These are phyloP conservation scores for Tragelaphus buxtoni DNA, from an alignment of 2,113 vertebrate species.

Conservation along the genomic window DNA sequence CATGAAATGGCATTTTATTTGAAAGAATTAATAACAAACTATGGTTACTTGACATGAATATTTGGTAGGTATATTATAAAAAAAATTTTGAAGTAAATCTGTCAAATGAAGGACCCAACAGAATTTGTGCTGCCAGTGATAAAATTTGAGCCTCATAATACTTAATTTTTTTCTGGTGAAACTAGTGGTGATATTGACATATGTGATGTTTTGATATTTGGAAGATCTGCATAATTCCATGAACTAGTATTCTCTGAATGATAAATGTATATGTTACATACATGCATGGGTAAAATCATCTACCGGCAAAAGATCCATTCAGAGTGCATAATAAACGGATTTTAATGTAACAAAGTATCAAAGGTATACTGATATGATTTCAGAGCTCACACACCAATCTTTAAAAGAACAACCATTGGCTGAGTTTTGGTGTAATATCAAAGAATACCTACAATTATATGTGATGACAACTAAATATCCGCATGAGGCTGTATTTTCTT, in stretches of 20 bases:
- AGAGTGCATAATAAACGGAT: neutral
- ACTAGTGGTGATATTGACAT: neutral
- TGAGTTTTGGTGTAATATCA: neutral
- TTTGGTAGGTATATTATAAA: neutral
- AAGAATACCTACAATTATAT: neutral
- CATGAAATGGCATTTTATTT: neutral
- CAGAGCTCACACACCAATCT: neutral
- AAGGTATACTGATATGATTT: neutral
- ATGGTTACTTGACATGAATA: neutral
- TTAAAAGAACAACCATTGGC: neutral
- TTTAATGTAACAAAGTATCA: neutral
- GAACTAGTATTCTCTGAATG: neutral
- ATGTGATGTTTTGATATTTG: neutral
- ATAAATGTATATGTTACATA: neutral
- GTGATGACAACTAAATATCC: too few relatives aligned
- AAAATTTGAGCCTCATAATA: neutral
- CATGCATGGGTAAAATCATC: neutral
- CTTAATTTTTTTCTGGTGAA: neutral
- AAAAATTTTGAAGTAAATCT: neutral
- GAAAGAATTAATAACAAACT: neutral
- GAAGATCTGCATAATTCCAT: neutral
- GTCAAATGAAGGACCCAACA: neutral
- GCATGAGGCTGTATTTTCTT: too few relatives aligned
- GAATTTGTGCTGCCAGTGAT: neutral
- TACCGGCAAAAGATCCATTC: neutral